A percentile compares a stretch with the other conserved stretches of the same genome.
Evolutionary conservation across 2,113 vertebrate genomes (phyloP).

Genomic region (Microcebus ravelobensis): DNA sequence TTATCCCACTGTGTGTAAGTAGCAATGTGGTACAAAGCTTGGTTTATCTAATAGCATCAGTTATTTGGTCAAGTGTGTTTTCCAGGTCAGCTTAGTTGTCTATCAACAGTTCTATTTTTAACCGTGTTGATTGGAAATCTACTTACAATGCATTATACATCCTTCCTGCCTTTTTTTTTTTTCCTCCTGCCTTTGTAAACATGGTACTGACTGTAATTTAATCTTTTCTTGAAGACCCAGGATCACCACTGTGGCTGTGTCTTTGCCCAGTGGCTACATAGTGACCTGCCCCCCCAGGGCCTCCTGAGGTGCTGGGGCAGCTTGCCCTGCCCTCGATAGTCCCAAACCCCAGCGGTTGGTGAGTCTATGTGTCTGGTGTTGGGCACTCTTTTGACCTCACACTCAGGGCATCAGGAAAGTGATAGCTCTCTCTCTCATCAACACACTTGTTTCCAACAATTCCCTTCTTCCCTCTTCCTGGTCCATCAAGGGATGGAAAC

Average conservation of each 20-base stretch:
- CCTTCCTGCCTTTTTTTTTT: neutral
- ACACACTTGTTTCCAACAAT: neutral
- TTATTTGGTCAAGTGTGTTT: neutral
- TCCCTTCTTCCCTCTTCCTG: neutral
- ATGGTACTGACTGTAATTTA: neutral
- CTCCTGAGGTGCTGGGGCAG: neutral
- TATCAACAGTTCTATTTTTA: neutral
- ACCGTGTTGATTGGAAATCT: neutral
- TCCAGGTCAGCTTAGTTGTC: neutral
- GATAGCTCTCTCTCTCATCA: neutral
- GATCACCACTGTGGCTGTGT: neutral
- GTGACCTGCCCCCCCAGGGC: rapidly evolving
- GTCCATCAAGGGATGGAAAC: neutral
- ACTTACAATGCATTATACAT: neutral
- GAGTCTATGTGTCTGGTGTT: neutral
- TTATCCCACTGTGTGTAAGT: neutral
- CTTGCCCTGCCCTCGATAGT: neutral
- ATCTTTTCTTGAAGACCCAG: neutral
- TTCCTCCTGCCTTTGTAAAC: neutral
- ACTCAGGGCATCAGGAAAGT: neutral
- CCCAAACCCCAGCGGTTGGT: neutral
- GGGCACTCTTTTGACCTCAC: too few relatives aligned
- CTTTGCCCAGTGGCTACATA: neutral
- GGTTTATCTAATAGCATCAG: neutral
- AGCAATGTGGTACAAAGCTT: neutral